Percentiles rank a stretch among this genome's conserved stretches.
Conservation (phyloP, 2,888 invertebrate genomes). For the Bellardia bayeri region DNA sequence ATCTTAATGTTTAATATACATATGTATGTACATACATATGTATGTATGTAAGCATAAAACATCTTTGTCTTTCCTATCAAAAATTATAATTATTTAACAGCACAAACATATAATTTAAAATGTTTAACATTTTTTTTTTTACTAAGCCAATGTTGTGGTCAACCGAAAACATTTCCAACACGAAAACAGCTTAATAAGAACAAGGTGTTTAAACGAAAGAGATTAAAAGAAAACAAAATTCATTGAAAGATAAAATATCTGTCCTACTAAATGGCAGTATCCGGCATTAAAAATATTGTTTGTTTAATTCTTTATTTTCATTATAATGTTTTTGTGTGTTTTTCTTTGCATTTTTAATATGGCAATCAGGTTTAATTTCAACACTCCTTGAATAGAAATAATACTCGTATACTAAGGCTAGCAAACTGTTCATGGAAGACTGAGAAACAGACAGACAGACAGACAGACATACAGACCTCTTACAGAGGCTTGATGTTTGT, state of each 20-base stretch:
- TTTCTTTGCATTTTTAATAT: constrained; percentile 5
- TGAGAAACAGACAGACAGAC: too few species aligned
- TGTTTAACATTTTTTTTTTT: too few species aligned
- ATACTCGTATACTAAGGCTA: constrained; percentile 26
- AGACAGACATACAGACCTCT: too few species aligned
- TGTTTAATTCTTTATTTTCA: background rate
- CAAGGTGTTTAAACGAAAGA: background rate
- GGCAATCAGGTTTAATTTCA: constrained; percentile 67
- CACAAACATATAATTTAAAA: too few species aligned
- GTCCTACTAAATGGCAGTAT: constrained; percentile 56
- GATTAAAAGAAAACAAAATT: background rate
- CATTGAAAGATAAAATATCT: constrained; percentile 41
- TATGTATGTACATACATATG: too few species aligned
- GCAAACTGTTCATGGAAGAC: background rate
- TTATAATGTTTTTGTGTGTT: background rate
- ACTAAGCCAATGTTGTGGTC: background rate
- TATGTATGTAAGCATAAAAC: too few species aligned
- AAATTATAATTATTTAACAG: too few species aligned
- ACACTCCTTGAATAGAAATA: constrained; percentile 62
- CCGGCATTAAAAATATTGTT: constrained; percentile 45
- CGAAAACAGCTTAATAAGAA: background rate
- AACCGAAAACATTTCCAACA: constrained; percentile 4
- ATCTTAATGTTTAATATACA: too few species aligned
- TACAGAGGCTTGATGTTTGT: too few species aligned
- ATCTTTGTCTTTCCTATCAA: too few species aligned